Conservation (phyloP, 2,797 vertebrate species). For the Hipposideros larvatus region DNA sequence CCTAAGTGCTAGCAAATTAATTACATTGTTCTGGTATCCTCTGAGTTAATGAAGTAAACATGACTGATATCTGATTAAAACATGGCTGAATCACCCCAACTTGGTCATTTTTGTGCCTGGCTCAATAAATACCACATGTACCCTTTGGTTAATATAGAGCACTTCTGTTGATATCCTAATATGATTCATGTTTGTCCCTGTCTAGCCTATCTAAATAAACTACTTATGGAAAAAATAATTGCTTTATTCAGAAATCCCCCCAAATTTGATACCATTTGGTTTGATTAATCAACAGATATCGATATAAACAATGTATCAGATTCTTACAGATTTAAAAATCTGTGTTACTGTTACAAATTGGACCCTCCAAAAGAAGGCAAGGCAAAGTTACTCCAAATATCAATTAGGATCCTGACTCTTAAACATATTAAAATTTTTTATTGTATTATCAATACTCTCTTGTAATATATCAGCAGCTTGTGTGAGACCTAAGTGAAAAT, state of each 20-base stretch:
- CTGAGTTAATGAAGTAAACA: neutral
- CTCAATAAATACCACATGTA: neutral
- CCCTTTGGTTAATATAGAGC: neutral
- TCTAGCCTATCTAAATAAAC: constrained; percentile 1
- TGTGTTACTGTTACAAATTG: neutral
- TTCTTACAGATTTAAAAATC: neutral
- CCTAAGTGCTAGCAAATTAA: neutral
- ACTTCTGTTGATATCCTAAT: neutral
- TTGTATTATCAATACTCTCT: neutral
- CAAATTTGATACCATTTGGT: neutral
- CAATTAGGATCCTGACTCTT: neutral
- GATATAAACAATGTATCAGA: neutral
- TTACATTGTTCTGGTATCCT: neutral
- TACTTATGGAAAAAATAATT: neutral
- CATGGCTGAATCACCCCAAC: neutral
- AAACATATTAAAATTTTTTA: neutral
- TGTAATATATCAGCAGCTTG: neutral
- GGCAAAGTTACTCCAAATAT: neutral
- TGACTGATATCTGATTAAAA: neutral
- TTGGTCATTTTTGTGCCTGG: neutral
- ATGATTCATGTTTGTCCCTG: neutral
- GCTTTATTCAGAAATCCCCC: neutral
- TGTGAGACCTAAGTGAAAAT: neutral
- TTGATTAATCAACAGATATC: neutral
- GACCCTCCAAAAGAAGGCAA: neutral